Base-by-base conservation (phyloP, 2,888 invertebrate species). In the Brenthis ino region DNA sequence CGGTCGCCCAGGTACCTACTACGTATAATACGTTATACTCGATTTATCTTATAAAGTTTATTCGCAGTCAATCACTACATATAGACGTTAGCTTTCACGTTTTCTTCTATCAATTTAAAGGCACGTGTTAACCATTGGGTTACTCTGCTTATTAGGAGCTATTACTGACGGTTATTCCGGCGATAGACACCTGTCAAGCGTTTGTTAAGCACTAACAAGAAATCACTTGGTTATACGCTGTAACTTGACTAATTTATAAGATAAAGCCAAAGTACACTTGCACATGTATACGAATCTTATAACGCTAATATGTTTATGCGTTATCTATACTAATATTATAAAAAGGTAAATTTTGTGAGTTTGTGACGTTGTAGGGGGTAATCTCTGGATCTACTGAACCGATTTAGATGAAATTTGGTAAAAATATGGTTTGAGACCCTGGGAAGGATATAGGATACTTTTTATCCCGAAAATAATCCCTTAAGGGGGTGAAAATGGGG, bases 111-210 rank as follows among this genome's bases (percentile, higher is more conserved):
- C 63, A 54, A 54, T 64, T 55, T 64, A 68, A 50, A 47, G 57
- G 67, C 65, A 70, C 70, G 72, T 72, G 70, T 58, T 66, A 65
- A 65, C 72, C 65, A 70, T 72, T 64, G 60, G 64, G 65, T 66
- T 65, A 50, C 48, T 53, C 58, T 65, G 64, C 64, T 71, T 71
- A 71, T 71, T 71, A 71, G 37, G 58, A 48, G 47, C 68, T 54
- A 57, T 65, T 57, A 54, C 33, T 33, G 55, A 54, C 47, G 28
- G 55, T 37, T 28, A 53, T 37, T 48, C 54, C 47, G 55, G 43
- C 55, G 48, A 28, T 33, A 50, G 60, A 37, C 68, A 68, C 68
- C 66, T 68, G 64, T 65, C 71, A 51, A 66, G 65, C 57, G 63
- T 51, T 55, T 24, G 51, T 56, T 64, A 67, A 70, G 51, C 48